Conservation (phyloP, 2,113 vertebrate species). For the Thamnaconus septentrionalis region DNA sequence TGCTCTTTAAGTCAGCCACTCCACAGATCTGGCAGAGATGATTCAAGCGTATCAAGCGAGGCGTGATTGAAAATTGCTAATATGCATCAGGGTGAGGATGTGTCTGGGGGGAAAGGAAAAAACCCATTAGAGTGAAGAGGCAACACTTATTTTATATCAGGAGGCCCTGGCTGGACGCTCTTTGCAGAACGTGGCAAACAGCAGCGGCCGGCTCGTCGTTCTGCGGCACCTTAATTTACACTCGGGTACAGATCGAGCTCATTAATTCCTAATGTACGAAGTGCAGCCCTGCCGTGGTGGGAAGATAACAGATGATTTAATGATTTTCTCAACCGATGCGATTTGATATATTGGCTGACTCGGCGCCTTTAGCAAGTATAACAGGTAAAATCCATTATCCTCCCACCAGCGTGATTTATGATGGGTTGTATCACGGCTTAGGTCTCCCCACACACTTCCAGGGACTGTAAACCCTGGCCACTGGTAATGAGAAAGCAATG, state of each 20-base stretch:
- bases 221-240: conserved; percentile 26
- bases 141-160: conserved; percentile 8
- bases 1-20: conserved; percentile 59
- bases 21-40: conserved; percentile 45
- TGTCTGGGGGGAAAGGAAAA: background rate
- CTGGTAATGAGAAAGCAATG: conserved; percentile 50
- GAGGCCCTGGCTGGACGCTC: background rate
- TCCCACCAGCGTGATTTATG: conserved; percentile 68
- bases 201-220: background rate
- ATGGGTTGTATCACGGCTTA: conserved; percentile 52
- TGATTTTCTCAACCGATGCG: conserved; percentile 69
- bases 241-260: conserved; percentile 38
- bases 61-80: conserved; percentile 36
- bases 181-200: conserved; percentile 7
- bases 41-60: conserved; percentile 36
- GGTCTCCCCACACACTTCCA: conserved; percentile 46
- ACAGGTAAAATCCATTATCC: conserved; percentile 71
- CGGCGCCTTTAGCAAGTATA: conserved; percentile 66
- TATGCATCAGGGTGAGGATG: conserved; percentile 22
- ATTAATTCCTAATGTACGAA: conserved; percentile 30
- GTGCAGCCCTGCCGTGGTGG: conserved; percentile 38
- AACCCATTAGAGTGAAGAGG: conserved; percentile 2
- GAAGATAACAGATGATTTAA: conserved; percentile 67
- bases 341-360: conserved; percentile 71
- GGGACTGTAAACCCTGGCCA: conserved; percentile 29